Evolutionary conservation across 2,797 vertebrate genomes (phyloP), one percentile per base, ranked within the genome.

Genomic region (Microctenopoma steveboyesi): DNA sequence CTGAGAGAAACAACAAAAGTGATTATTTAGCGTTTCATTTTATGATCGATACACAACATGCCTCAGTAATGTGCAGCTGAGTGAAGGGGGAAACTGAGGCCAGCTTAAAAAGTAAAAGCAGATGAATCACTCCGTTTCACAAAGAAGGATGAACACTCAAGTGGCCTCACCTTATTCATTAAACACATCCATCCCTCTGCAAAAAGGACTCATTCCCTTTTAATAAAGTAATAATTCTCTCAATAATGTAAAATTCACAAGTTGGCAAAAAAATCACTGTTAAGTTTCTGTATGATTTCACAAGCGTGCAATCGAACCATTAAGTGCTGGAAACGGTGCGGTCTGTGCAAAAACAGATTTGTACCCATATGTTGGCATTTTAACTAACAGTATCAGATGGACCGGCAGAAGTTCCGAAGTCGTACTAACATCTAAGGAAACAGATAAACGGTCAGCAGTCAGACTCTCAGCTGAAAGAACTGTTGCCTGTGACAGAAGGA

Each of bases 291-390:
- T 28, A 3, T 40, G 72, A 70, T 76, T 59, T 80, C 45, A 58
- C 74, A 82, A 79, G 71, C 8, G 37, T 72, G 53, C 74, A 72
- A 83, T 76, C 27, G 18, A 52, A 72, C 71, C 67, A 84, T 76
- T 82, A 75, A 73, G 52, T 69, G 70, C 64, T 69, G 35, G 73
- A 80, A 85, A 87, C 63, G 73, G 56, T 73, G 67, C 83, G 73
- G 76, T 55, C 76, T 88, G 72, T 59, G 76, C 56, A 62, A 64
- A 82, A 81, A 27, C 81, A 85, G 84, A 84, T 88, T 85, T 66
- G 58, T 48, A 22, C 63, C 86, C 85, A 84, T 89, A 88, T 90
- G 88, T 45, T 81, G 81, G 63, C 78, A 74, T 88, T 89, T 86
- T 67, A 73, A 63, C 69, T 22, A 73, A 78, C 67, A 30, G 64